A percentile compares a stretch with the other conserved stretches of the same genome.
Conservation (phyloP, 1,140 invertebrate genomes). For the Hormaphis cornu region DNA sequence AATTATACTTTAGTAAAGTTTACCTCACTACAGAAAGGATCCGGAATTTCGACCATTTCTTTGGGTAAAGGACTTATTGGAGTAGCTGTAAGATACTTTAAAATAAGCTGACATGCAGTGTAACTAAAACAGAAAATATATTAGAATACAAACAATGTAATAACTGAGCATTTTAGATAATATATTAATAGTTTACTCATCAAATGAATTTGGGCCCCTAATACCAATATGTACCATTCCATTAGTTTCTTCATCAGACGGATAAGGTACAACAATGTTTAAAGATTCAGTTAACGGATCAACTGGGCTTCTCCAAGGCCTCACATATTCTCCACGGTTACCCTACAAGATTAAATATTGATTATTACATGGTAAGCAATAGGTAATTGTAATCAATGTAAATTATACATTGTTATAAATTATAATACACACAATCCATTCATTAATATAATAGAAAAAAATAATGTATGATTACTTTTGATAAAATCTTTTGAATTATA, state of each 20-base stretch:
- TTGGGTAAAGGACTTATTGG: conserved; percentile 72
- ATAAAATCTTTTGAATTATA: conserved; percentile 68
- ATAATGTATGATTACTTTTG: neutral
- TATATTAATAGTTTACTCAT: neutral
- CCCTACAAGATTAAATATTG: conserved; percentile 44
- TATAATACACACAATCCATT: neutral
- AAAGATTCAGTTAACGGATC: conserved; percentile 51
- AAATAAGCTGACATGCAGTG: conserved; percentile 56
- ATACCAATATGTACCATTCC: conserved; percentile 71
- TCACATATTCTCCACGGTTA: conserved; percentile 49
- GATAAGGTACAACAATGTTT: conserved; percentile 53
- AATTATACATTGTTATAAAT: neutral
- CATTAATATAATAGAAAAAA: neutral
- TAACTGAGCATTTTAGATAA: neutral
- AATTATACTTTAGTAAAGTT: conserved; percentile 37
- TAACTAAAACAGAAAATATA: conserved; percentile 43
- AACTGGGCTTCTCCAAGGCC: conserved; percentile 66
- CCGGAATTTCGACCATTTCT: conserved; percentile 72
- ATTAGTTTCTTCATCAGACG: conserved; percentile 75
- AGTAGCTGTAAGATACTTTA: conserved; percentile 77
- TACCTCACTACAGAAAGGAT: conserved; percentile 71
- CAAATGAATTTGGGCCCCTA: conserved; percentile 61
- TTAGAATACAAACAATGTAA: neutral
- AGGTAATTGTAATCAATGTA: neutral
- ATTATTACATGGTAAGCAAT: neutral